Evolutionary conservation across 2,888 invertebrate genomes (phyloP), one percentile per base, ranked within the genome.

Genomic region (Cataglyphis altisquamis): DNA sequence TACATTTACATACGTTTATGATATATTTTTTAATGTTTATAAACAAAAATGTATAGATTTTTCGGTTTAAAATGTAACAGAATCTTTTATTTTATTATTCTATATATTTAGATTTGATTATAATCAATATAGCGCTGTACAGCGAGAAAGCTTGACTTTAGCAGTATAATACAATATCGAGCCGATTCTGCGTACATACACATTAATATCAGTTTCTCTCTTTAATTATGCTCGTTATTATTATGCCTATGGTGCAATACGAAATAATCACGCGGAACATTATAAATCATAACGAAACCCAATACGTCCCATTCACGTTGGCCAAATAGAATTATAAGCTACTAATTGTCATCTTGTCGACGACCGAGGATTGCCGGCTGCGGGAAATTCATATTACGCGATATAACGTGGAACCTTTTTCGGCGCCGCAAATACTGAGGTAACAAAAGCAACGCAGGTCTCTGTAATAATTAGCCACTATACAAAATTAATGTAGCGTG

Each of bases 401-500:
- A 78, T 68, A 70, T 41, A 78, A 68, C 41, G 41, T 68, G 29
- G 78, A 57, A 39, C 62, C 82, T 67, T 77, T 83, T 83, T 83
- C 67, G 45, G 60, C 48, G 60, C 12, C 39, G 78, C 78, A 68
- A 67, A 83, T 67, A 12, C 60, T 29, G 78, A 41, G 36, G 48
- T 67, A 84, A 87, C 86, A 89, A 89, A 86, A 84, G 88, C 63
- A 39, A 48, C 75, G 83, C n/a, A n/a, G 83, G 62, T 82, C 39
- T 83, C 68, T 82, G 85, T 83, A 90, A 87, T 87, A 90, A 90
- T 90, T 90, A 90, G 90, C 87, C 84, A 68, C 85, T 77, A 90
- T 90, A 84, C 70, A 86, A 86, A 90, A 88, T 90, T 90, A 90
- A 90, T 88, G 90, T 90, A 90, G 82, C 89, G 88, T 90, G 88